Evolutionary conservation across 2,888 invertebrate genomes (phyloP), one percentile per base, ranked within the genome.

Genomic region (Thumatha senex): DNA sequence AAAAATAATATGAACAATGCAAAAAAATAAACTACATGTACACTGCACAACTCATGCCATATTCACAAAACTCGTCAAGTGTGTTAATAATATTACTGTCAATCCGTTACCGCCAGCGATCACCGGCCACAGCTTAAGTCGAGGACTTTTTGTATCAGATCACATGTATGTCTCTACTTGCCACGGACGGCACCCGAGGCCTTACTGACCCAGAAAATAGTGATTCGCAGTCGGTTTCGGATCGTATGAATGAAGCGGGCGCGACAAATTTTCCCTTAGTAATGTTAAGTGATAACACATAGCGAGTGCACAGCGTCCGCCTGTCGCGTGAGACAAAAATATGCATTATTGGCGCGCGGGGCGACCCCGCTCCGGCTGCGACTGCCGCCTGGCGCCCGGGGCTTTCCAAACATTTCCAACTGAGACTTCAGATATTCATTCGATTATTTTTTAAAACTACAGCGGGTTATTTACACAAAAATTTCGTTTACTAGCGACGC

Each of bases 181-280:
- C 2, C 35, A 8, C 0, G 2, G 7, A 8, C 7, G 13, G 35
- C 35, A 5, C 5, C 15, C 8, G 10, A n/a, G 33, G 8, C 8
- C 2, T 4, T 5, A 2, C 18, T 4, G 18, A 24, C 18, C 3
- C 5, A 24, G 2, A 24, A 2, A 24, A 24, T 24, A 24, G 33
- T 29, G 40, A 44, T 55, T 72, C 76, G 76, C 72, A 66, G 67
- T 45, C 82, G 80, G 75, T 72, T 62, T 75, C 82, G 82, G 77
- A 70, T 69, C 70, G 76, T 56, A 51, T 57, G 52, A 61, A 58
- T 44, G 68, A 79, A 81, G 84, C 81, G 84, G 75, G 76, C 84
- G 83, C 82, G 84, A 80, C 80, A 75, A 57, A 84, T 86, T 89
- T 90, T 87, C 86, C 90, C 90, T 91, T 90, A 90, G 90, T 90